These are phyloP conservation scores for Cyanistes caeruleus DNA, from an alignment of 2,113 vertebrate genomes.

Conservation along the genomic window DNA sequence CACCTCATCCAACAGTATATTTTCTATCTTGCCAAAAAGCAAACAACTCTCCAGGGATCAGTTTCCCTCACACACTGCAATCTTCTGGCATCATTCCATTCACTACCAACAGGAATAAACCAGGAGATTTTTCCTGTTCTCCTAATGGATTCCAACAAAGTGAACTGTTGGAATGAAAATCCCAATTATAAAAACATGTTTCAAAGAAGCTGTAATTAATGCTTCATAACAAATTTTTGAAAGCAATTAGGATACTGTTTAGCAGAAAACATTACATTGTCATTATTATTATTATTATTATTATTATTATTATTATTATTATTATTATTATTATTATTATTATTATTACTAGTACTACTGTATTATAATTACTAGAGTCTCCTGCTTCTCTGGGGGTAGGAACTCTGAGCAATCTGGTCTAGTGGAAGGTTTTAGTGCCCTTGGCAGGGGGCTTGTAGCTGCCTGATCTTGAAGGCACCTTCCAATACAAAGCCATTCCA, in stretches of 20 bases:
- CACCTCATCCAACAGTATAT: neutral
- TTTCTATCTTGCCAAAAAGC: neutral
- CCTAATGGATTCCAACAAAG: neutral
- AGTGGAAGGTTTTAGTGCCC: neutral
- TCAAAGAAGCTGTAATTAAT: neutral
- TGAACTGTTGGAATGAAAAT: neutral
- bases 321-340: no score
- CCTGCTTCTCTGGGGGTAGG: neutral
- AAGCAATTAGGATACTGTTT: neutral
- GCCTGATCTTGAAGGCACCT: neutral
- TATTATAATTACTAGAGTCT: neutral
- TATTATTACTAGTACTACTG: no score
- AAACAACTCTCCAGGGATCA: neutral
- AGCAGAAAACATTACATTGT: neutral
- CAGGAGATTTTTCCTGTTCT: neutral
- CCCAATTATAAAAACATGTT: neutral
- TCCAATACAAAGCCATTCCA: neutral
- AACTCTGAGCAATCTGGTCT: neutral
- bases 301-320: neutral
- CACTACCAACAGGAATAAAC: neutral
- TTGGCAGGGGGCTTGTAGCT: neutral
- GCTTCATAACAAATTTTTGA: neutral
- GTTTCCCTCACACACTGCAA: neutral
- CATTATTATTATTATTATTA: neutral
- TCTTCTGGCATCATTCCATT: neutral